Conservation (phyloP, 2,113 vertebrate genomes). For the Odocoileus virginianus region DNA sequence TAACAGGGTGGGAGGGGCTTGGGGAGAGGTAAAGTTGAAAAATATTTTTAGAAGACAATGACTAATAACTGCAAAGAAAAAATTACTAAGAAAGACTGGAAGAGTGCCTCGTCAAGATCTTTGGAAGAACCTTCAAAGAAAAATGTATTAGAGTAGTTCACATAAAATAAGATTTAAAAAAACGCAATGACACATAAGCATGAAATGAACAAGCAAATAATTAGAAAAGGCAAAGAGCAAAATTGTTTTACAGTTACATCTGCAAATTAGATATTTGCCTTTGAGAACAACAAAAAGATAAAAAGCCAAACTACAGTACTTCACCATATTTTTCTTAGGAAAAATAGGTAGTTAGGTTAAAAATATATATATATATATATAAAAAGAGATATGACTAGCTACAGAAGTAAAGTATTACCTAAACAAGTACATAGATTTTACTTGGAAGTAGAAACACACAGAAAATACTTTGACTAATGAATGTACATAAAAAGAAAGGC, state of each 20-base stretch:
- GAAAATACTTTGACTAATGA: conserved; percentile 74
- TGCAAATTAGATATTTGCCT: conserved; percentile 75
- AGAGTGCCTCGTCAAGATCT: conserved; percentile 87
- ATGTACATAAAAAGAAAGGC: conserved; percentile 72
- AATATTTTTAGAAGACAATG: conserved; percentile 82
- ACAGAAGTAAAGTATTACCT: conserved; percentile 74
- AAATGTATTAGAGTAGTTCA: conserved; percentile 88
- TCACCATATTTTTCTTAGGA: conserved; percentile 80
- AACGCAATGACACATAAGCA: conserved; percentile 82
- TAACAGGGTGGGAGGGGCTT: conserved; percentile 76
- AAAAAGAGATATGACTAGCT: conserved; percentile 67
- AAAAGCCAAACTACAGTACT: conserved; percentile 76
- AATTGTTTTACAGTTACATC: conserved; percentile 72
- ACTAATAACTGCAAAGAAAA: conserved; percentile 89
- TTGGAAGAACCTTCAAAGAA: conserved; percentile 90
- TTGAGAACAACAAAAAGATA: conserved; percentile 74
- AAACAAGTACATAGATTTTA: conserved; percentile 73
- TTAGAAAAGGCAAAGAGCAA: conserved; percentile 78
- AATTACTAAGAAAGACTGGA: conserved; percentile 87
- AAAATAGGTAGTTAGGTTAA: conserved; percentile 77
- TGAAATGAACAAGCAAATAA: conserved; percentile 86
- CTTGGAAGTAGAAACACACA: conserved; percentile 63
- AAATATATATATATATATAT: conserved; percentile 55
- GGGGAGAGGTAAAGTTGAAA: conserved; percentile 78
- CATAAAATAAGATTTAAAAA: conserved; percentile 83